These are phyloP conservation scores for Prunella himalayana DNA, from an alignment of 2,113 vertebrate species.

Conservation along the genomic window DNA sequence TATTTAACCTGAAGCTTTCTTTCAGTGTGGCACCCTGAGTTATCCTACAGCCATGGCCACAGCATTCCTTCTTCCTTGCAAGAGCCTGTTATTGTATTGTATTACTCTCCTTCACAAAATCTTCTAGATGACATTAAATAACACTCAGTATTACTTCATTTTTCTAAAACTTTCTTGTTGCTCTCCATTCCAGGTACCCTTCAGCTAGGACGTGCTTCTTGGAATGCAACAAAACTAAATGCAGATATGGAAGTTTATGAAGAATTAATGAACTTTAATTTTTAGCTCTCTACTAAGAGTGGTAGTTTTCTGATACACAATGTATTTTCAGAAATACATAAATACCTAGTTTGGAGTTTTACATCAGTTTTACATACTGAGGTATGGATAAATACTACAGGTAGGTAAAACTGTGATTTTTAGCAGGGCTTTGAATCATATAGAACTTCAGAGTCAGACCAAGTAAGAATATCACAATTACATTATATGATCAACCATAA, in stretches of 20 bases:
- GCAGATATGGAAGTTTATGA: background rate
- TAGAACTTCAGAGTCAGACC: background rate
- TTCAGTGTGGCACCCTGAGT: background rate
- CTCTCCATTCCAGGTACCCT: background rate
- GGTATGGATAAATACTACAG: background rate
- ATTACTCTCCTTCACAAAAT: background rate
- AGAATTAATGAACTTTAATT: background rate
- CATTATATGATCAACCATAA: background rate
- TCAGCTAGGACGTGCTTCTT: background rate
- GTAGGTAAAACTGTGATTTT: background rate
- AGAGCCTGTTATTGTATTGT: background rate
- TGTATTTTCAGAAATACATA: background rate
- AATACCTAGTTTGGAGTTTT: background rate
- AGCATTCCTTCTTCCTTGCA: background rate
- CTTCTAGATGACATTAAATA: background rate
- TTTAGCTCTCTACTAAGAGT: background rate
- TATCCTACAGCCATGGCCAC: background rate
- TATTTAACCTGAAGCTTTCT: background rate
- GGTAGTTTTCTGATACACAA: background rate
- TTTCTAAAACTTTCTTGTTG: background rate
- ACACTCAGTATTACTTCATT: background rate
- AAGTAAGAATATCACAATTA: background rate
- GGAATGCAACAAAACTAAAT: background rate
- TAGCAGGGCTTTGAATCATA: background rate
- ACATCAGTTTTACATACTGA: background rate